Conservation (phyloP, 2,113 vertebrate species). For the Daphoenositta chrysoptera region DNA sequence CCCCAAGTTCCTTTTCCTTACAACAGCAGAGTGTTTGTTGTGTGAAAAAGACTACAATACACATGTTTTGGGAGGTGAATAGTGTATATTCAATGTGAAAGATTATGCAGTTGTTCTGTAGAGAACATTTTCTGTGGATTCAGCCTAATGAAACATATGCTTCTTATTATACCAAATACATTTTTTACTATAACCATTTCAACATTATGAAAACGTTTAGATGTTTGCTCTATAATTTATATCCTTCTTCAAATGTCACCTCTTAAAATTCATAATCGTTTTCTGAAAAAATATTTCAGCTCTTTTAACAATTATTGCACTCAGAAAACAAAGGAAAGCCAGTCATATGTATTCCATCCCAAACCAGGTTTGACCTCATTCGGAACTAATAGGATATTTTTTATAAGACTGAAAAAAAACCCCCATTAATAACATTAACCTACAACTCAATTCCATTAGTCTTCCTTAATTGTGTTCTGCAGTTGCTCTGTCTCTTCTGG, state of each 20-base stretch:
- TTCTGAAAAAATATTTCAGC: slow-evolving; percentile 51
- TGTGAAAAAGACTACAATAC: background rate
- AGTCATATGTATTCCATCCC: background rate
- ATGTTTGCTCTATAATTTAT: slow-evolving; percentile 57
- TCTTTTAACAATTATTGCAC: slow-evolving; percentile 34
- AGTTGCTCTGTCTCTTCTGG: background rate
- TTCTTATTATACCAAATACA: slow-evolving; percentile 58
- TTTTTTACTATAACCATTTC: slow-evolving; percentile 60
- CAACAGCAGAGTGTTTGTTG: background rate
- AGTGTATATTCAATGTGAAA: background rate
- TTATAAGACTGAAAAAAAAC: background rate
- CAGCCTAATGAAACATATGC: slow-evolving; percentile 61
- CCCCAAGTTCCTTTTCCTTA: background rate
- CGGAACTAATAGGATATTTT: background rate
- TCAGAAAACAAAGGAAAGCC: slow-evolving; percentile 35
- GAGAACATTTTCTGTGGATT: slow-evolving; percentile 40
- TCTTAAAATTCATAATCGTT: slow-evolving; percentile 61
- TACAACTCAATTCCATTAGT: background rate
- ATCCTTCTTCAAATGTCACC: slow-evolving; percentile 53
- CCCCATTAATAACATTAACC: background rate
- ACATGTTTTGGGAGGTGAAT: slow-evolving; percentile 4
- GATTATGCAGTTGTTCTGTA: slow-evolving; percentile 20
- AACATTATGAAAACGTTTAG: slow-evolving; percentile 56
- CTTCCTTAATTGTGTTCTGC: slow-evolving; percentile 2
- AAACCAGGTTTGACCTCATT: slow-evolving; percentile 39